Conservation (phyloP, 2,797 vertebrate genomes). For the Nyctalus aviator region DNA sequence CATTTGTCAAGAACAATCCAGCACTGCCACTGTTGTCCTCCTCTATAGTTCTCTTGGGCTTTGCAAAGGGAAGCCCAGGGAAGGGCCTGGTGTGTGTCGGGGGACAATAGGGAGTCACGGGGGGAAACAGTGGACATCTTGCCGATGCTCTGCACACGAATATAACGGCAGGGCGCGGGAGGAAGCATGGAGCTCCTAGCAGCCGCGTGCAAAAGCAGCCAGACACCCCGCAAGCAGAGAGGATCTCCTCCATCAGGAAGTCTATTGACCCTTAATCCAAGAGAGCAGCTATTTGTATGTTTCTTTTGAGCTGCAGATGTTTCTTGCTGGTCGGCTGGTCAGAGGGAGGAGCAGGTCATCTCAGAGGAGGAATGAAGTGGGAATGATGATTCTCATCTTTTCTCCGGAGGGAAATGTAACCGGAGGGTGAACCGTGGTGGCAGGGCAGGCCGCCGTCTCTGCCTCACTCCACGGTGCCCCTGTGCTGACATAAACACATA, state of each 20-base stretch:
- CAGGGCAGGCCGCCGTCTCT: constrained; percentile 63
- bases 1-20: constrained; percentile 90
- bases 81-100: background rate
- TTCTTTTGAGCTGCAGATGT: constrained; percentile 85
- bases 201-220: constrained; percentile 64
- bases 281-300: constrained; percentile 79
- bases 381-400: constrained; percentile 80
- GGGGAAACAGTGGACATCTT: constrained; percentile 35
- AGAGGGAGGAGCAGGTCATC: constrained; percentile 81
- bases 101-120: background rate
- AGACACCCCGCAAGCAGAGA: constrained; percentile 64
- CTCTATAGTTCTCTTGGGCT: constrained; percentile 76
- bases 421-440: constrained; percentile 5
- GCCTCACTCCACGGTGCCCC: background rate
- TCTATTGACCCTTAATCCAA: constrained; percentile 84
- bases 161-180: constrained; percentile 44
- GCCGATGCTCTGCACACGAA: background rate
- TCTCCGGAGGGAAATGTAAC: constrained; percentile 63
- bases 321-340: constrained; percentile 81
- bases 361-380: constrained; percentile 68
- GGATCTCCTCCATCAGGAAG: constrained; percentile 76
- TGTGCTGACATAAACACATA: constrained; percentile 24
- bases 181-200: constrained; percentile 75
- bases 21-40: constrained; percentile 87
- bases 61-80: constrained; percentile 65